Evolutionary conservation across 2,797 vertebrate genomes (phyloP), one percentile per base, ranked within the genome.

Genomic region (Poeciliopsis turneri): DNA sequence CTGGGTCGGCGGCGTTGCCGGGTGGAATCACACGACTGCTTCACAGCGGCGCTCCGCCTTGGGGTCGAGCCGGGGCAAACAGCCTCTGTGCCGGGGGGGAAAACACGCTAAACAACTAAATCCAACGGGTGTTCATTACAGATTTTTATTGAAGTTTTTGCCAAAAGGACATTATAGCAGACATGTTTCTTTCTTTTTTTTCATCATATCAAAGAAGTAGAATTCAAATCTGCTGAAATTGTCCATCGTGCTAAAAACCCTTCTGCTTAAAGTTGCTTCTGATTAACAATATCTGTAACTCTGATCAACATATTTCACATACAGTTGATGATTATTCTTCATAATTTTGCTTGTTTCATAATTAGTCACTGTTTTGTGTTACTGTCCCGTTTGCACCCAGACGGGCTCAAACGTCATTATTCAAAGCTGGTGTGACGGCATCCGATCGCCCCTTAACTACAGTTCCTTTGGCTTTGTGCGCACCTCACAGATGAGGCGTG

Each of bases 11-110:
- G 3, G 39, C 1, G 11, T 66, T 83, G 76, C 79, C 1, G 0
- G 79, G 36, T 16, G 72, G 55, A 75, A 43, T 76, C 76, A 74
- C 85, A 71, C 51, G 72, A 28, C 12, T 25, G 30, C 57, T 47
- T 82, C 39, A 74, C 78, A 49, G 84, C 57, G 5, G 76, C 57
- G 33, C 75, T 18, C 55, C 41, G 64, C 79, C 53, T 81, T 66
- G 68, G 76, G 55, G 28, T 77, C 76, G 75, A 41, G 84, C 74
- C 72, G 76, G 72, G 30, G 82, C 75, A 51, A 72, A 77, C 69
- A 55, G 77, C 70, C 72, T 74, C 43, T 18, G 75, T 61, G 71
- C 49, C 36, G n/a, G n/a, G 64, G 64, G 36, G 25, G 72, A 75
- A 73, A 33, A 64, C 66, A 20, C 76, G 78, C 72, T 81, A 49